Base-by-base conservation (phyloP, 2,888 invertebrate species). In the Polylopha cassiicola region DNA sequence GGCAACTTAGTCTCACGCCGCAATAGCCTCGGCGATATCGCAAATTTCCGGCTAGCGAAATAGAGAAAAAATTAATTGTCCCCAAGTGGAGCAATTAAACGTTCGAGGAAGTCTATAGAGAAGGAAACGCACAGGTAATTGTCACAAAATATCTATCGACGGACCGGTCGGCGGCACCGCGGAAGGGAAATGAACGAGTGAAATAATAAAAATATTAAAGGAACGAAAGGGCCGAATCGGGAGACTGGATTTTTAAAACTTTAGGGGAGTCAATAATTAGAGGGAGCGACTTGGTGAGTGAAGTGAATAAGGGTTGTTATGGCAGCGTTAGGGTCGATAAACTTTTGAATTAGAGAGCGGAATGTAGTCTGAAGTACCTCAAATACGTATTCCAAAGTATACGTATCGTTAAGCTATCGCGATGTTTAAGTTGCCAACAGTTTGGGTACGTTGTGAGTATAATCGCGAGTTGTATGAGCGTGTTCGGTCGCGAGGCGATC, bases 261-360 rank as follows among this genome's bases (percentile, higher is more conserved):
- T 79, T 76, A 74, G 81, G 84, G 82, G 81, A 80, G 77, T 74
- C 70, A 74, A 81, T 82, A 81, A 82, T 82, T 81, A 75, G 74
- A 79, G 84, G 82, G 82, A 76, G 78, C 78, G 74, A 76, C 71
- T 63, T 68, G 64, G 64, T 62, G 71, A 75, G 65, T 70, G 70
- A 63, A 77, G 69, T 70, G 75, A 78, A 74, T 77, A 78, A 80
- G 82, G 84, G 84, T 79, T 78, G 79, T 76, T 79, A 74, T 74
- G 62, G 72, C 68, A 59, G 70, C 55, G 63, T 53, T 53, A 69
- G 78, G 84, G 81, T 80, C 82, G 82, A 81, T 76, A 80, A 79
- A 80, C 74, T 82, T 80, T 65, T 53, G 53, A 34, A 51, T 47
- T 53, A 34, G n/a, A n/a, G n/a, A 65, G 71, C 63, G 70, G 70